Conservation (phyloP, 2,888 invertebrate genomes). For the Polydrusus pterygomalis region DNA sequence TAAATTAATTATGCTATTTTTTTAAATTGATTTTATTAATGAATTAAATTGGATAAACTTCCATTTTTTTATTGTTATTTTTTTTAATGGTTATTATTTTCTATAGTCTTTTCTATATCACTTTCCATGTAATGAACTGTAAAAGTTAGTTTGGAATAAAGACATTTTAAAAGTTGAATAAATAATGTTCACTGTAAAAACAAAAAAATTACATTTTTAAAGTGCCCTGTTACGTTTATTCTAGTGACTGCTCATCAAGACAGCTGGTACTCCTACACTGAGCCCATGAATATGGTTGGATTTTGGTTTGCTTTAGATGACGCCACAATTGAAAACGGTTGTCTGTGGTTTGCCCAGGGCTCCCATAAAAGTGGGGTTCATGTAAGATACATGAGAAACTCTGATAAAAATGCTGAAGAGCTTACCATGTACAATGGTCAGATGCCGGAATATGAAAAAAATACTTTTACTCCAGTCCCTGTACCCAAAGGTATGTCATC, state of each 20-base stretch:
- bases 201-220: too few species aligned
- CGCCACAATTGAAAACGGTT: conserved; percentile 94
- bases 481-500: conserved; percentile 84
- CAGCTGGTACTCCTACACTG: conserved; percentile 89
- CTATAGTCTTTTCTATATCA: too few species aligned
- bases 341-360: conserved; percentile 90
- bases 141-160: too few species aligned
- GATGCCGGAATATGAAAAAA: conserved; percentile 81
- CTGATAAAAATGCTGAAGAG: conserved; percentile 77
- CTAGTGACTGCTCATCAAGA: conserved; percentile 90
- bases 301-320: conserved; percentile 98
- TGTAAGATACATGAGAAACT: conserved; percentile 81
- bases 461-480: conserved; percentile 85
- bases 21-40: too few species aligned
- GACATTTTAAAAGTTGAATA: too few species aligned
- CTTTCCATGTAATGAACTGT: too few species aligned
- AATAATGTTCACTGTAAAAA: too few species aligned
- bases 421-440: conserved; percentile 82
- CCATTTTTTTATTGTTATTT: too few species aligned
- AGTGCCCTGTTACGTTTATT: too few species aligned
- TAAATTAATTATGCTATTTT: too few species aligned
- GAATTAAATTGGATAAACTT: too few species aligned
- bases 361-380: conserved; percentile 92
- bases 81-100: too few species aligned
- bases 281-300: conserved; percentile 87